Percentiles rank a stretch among this genome's conserved stretches.
Conservation (phyloP, 2,113 vertebrate species). For the Peromyscus polionotus region DNA sequence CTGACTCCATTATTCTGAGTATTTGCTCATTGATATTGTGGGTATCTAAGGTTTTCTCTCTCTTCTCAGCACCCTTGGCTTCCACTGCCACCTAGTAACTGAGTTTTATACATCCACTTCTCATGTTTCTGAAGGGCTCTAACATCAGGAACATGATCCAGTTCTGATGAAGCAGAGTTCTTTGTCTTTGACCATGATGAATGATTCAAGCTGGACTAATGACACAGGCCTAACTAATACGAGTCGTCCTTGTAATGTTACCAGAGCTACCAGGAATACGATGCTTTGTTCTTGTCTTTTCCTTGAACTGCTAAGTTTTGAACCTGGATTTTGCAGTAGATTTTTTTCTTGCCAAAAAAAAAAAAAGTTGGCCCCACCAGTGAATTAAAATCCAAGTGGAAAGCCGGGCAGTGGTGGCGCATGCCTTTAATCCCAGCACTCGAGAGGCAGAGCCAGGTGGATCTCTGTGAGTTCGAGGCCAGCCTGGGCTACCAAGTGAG, state of each 20-base stretch:
- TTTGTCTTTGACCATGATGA: not conserved
- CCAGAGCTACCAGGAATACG: not conserved
- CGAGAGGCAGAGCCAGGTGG: too few relatives aligned
- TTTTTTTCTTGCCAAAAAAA: not conserved
- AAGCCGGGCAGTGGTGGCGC: too few relatives aligned
- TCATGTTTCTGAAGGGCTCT: not conserved
- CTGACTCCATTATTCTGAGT: not conserved
- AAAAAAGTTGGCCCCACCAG: rapidly evolving
- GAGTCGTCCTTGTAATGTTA: not conserved
- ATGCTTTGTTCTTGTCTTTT: not conserved
- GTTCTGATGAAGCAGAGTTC: not conserved
- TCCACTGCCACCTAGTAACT: not conserved
- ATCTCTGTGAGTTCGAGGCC: too few relatives aligned
- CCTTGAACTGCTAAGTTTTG: not conserved
- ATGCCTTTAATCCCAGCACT: too few relatives aligned
- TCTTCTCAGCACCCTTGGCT: not conserved
- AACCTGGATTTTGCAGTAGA: not conserved
- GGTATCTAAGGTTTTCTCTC: not conserved
- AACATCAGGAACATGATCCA: rapidly evolving
- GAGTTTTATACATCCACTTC: not conserved
- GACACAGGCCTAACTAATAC: not conserved
- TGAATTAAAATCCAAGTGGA: not conserved
- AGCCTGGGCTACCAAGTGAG: too few relatives aligned
- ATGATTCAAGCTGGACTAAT: not conserved
- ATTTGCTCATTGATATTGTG: not conserved